A percentile compares a stretch with the other conserved stretches of the same genome.
These are phyloP conservation scores for Cossypha caffra DNA, from an alignment of 2,797 vertebrate species.

Conservation along the genomic window DNA sequence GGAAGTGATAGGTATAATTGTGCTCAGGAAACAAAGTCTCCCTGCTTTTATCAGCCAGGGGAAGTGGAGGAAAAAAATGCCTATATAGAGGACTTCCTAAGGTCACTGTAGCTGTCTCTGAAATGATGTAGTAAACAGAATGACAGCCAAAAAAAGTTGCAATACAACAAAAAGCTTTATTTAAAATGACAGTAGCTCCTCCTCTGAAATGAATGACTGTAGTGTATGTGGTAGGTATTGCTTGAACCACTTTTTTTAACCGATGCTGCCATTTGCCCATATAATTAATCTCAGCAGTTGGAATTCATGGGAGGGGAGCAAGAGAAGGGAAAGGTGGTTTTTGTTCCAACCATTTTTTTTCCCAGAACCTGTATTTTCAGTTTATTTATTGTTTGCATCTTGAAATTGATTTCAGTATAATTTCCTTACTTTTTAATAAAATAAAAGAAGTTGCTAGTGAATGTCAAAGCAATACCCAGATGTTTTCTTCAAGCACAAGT, in stretches of 20 bases:
- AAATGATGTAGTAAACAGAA: background rate
- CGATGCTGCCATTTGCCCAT: background rate
- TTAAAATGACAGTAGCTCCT: background rate
- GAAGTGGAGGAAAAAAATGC: background rate
- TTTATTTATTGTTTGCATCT: slow-evolving; percentile 53
- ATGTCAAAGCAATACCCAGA: slow-evolving; percentile 55
- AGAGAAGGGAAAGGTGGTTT: background rate
- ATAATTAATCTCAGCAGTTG: background rate
- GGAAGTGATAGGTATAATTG: background rate
- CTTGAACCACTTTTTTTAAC: background rate
- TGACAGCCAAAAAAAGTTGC: background rate
- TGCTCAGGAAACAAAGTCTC: background rate
- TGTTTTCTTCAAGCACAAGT: slow-evolving; percentile 62
- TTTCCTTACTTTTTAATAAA: slow-evolving; percentile 66
- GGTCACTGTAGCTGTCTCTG: background rate
- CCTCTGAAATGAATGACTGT: background rate
- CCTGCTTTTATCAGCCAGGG: background rate
- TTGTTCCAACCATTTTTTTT: slow-evolving; percentile 1
- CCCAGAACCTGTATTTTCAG: slow-evolving; percentile 10
- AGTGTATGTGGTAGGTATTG: background rate
- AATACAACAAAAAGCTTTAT: background rate
- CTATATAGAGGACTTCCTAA: background rate
- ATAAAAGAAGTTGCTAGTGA: slow-evolving; percentile 65
- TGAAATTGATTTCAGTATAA: slow-evolving; percentile 48
- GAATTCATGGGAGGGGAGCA: background rate